A percentile compares a stretch with the other conserved stretches of the same genome.
These are phyloP conservation scores for Squalus acanthias DNA, from an alignment of 2,797 vertebrate species.

Conservation along the genomic window DNA sequence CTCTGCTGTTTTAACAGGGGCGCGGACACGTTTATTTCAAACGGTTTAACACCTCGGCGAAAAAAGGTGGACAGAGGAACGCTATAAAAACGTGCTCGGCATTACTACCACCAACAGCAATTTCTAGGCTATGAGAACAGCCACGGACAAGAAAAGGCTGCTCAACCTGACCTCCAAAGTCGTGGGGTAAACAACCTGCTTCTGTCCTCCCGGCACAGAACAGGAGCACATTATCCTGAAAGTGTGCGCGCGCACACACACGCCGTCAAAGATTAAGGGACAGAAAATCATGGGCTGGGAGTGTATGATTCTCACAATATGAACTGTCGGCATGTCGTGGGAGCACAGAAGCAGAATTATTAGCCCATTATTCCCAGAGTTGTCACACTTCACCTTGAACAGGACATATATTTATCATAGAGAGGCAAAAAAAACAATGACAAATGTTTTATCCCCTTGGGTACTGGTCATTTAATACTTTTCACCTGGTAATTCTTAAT, in stretches of 20 bases:
- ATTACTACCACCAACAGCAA: neutral
- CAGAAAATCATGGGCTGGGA: no score
- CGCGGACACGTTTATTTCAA: neutral
- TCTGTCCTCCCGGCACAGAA: neutral
- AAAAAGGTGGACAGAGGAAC: no score
- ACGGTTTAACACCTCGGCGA: neutral
- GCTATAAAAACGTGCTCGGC: neutral
- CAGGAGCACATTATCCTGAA: no score
- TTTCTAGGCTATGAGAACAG: neutral
- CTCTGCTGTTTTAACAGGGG: neutral
- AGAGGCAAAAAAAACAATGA: neutral
- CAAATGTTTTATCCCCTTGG: conserved; percentile 9
- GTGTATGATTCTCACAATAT: neutral
- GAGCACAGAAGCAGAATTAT: neutral
- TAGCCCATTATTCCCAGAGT: neutral
- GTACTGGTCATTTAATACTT: neutral
- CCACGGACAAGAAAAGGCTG: neutral
- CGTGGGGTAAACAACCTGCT: neutral
- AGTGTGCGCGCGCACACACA: no score
- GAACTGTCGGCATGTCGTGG: neutral
- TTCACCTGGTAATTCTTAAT: neutral
- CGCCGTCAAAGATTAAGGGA: no score
- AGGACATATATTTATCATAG: neutral
- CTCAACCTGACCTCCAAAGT: neutral
- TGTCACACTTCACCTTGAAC: neutral